Conservation (phyloP, 2,113 vertebrate species). For the human (Homo sapiens) region DNA sequence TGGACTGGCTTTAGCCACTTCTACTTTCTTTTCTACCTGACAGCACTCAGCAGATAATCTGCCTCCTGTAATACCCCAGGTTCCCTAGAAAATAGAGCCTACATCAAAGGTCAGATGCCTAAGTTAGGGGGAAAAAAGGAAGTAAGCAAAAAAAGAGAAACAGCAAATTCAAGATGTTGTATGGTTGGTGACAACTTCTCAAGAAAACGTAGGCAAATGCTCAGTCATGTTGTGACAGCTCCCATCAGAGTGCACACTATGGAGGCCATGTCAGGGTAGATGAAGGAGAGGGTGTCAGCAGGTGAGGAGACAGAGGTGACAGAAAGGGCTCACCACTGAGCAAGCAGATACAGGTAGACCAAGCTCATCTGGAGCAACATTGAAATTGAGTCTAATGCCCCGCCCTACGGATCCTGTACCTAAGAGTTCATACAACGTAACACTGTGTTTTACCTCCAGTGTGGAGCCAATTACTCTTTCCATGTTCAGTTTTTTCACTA, state of each 20-base stretch:
- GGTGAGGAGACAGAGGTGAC: not conserved
- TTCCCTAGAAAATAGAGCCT: not conserved
- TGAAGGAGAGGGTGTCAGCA: not conserved
- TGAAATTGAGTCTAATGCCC: not conserved
- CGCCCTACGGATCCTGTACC: not conserved
- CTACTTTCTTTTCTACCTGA: not conserved
- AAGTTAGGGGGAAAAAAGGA: not conserved
- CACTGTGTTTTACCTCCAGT: not conserved
- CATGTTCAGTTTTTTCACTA: not conserved
- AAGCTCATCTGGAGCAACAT: not conserved
- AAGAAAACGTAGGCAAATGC: not conserved
- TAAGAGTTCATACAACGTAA: not conserved
- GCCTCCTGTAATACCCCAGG: not conserved
- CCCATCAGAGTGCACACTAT: not conserved
- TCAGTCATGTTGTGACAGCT: not conserved
- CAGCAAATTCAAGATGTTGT: not conserved
- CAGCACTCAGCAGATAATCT: not conserved
- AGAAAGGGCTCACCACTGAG: not conserved
- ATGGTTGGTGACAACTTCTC: not conserved
- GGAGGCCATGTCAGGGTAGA: rapidly evolving
- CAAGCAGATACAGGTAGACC: not conserved
- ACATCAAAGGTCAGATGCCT: not conserved
- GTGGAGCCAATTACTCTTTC: not conserved
- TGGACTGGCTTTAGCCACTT: not conserved
- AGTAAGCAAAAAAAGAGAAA: not conserved